phyloP scores from a whole-genome alignment of 1,140 invertebrate genomes.

The Drosophila ogumai region DNA sequence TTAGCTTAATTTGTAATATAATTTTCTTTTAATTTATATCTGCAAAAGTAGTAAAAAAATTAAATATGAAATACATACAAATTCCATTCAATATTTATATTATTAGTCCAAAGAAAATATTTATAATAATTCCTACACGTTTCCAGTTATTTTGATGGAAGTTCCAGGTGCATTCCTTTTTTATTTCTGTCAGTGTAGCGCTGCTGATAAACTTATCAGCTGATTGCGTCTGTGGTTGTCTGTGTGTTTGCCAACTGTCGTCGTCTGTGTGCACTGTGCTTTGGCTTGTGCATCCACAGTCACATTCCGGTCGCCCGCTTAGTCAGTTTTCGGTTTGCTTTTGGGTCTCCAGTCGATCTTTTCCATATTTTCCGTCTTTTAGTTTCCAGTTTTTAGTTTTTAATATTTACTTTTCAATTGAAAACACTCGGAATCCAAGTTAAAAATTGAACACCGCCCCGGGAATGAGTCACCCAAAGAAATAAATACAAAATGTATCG shows the following conservation, averaged over 20 bases:
- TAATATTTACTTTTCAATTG: neutral
- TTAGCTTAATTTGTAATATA: neutral
- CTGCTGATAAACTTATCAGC: slow-evolving; percentile 75
- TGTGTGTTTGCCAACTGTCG: slow-evolving; percentile 28
- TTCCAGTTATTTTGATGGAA: too few relatives aligned
- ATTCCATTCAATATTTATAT: neutral
- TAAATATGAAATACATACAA: neutral
- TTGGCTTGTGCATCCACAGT: slow-evolving; percentile 45
- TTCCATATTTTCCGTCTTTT: neutral
- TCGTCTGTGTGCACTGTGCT: slow-evolving; percentile 12
- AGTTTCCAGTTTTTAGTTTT: neutral
- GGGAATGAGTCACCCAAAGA: slow-evolving; percentile 60
- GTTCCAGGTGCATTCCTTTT: neutral
- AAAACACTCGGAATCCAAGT: slow-evolving; percentile 13
- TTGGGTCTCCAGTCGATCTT: neutral
- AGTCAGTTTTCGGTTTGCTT: slow-evolving; percentile 43
- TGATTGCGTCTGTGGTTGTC: slow-evolving; percentile 18
- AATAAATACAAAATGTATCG: slow-evolving; percentile 54
- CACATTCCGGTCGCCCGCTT: slow-evolving; percentile 50
- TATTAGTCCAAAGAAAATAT: too few relatives aligned
- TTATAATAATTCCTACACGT: neutral
- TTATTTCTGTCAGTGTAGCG: slow-evolving; percentile 8
- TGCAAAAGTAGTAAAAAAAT: neutral
- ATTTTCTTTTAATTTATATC: neutral
- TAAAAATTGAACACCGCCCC: slow-evolving; percentile 1